These are phyloP conservation scores for Melanchra persicariae DNA, from an alignment of 2,888 invertebrate species.

Conservation along the genomic window DNA sequence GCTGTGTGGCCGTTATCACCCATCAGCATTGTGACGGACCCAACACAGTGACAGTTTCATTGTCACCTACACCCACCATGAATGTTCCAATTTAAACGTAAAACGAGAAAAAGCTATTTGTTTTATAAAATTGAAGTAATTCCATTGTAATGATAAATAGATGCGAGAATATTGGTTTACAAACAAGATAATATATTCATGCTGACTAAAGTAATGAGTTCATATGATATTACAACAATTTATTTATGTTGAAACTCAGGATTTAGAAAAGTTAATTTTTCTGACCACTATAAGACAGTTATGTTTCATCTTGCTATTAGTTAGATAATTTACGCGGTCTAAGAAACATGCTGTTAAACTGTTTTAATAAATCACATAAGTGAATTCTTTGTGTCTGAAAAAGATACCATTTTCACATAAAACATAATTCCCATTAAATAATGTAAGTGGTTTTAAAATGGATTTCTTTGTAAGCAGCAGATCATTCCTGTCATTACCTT, in stretches of 20 bases:
- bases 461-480: not conserved
- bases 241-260: slow-evolving; percentile 1
- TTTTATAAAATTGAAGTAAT: slow-evolving; percentile 28
- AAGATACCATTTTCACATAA: not conserved
- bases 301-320: not conserved
- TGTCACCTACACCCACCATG: not conserved
- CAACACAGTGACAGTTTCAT: not conserved
- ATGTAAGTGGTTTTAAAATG: not conserved
- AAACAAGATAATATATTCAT: too few relatives aligned
- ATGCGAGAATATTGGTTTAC: not conserved
- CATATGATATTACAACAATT: slow-evolving; percentile 26
- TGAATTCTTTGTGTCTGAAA: too few relatives aligned
- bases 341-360: not conserved
- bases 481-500: not conserved
- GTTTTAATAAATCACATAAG: not conserved
- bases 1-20: not conserved
- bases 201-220: slow-evolving; percentile 10
- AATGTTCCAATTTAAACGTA: slow-evolving; percentile 34
- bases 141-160: slow-evolving; percentile 13
- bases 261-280: not conserved
- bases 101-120: slow-evolving; percentile 33
- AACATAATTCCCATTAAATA: not conserved
- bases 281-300: not conserved
- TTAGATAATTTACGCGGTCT: not conserved
- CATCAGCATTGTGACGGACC: not conserved